A percentile compares a stretch with the other conserved stretches of the same genome.
Evolutionary conservation across 2,888 invertebrate species (phyloP).

Genomic region (Andrena dorsata): DNA sequence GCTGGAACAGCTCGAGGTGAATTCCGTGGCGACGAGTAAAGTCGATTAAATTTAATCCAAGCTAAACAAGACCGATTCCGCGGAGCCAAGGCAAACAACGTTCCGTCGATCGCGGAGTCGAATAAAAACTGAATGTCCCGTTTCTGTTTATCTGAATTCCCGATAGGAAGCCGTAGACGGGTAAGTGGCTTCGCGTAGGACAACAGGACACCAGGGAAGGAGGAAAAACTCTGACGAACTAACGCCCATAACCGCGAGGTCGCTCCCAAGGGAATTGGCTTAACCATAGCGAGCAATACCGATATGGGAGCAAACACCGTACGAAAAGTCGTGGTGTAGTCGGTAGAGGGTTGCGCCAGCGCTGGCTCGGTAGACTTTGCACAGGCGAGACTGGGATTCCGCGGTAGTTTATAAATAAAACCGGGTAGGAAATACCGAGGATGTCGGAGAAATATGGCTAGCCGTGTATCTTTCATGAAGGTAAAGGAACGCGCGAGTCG

Average conservation of each 20-base stretch:
- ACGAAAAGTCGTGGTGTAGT: slow-evolving; percentile 52
- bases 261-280: slow-evolving; percentile 48
- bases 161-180: slow-evolving; percentile 16
- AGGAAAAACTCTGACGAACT: slow-evolving; percentile 61
- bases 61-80: slow-evolving; percentile 15
- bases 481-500: slow-evolving; percentile 32
- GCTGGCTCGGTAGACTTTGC: background rate
- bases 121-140: slow-evolving; percentile 38
- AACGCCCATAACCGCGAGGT: slow-evolving; percentile 57
- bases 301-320: slow-evolving; percentile 42
- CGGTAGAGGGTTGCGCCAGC: slow-evolving; percentile 17
- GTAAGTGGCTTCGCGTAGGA: slow-evolving; percentile 20
- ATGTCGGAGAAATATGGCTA: slow-evolving; percentile 32
- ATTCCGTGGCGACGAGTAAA: background rate
- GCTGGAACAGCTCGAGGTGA: background rate
- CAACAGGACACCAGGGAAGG: slow-evolving; percentile 7
- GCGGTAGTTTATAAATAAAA: slow-evolving; percentile 55
- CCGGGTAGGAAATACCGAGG: slow-evolving; percentile 16
- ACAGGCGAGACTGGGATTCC: slow-evolving; percentile 21
- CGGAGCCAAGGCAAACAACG: slow-evolving; percentile 14
- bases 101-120: slow-evolving; percentile 1
- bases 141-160: slow-evolving; percentile 25
- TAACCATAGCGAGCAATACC: slow-evolving; percentile 3
- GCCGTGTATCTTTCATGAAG: slow-evolving; percentile 40
- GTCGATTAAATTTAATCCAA: slow-evolving; percentile 42